Conservation (phyloP, 2,888 invertebrate species). For the Proisotoma minuta region DNA sequence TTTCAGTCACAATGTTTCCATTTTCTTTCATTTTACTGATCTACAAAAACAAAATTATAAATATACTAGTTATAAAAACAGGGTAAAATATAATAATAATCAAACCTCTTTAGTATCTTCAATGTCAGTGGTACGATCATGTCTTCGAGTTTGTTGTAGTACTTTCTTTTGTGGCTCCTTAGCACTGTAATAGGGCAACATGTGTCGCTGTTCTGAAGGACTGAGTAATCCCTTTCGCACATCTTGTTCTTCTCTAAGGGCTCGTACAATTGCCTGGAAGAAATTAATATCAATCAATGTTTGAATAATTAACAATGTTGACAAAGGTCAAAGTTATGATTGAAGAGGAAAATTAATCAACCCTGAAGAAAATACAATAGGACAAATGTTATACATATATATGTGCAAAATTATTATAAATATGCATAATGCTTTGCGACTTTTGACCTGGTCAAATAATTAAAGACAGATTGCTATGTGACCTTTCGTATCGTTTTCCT, state of each 20-base stretch:
- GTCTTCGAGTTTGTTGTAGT: constrained; percentile 69
- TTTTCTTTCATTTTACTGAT: constrained; percentile 71
- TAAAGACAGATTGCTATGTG: no score
- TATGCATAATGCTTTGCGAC: no score
- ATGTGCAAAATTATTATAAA: no score
- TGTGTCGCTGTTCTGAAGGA: constrained; percentile 35
- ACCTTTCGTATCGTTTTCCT: no score
- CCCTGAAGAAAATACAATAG: no score
- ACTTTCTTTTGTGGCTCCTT: constrained; percentile 50
- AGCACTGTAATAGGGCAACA: constrained; percentile 38
- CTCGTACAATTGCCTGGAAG: constrained; percentile 40
- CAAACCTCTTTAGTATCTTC: constrained; percentile 64
- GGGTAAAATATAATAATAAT: neutral
- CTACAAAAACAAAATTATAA: constrained; percentile 49
- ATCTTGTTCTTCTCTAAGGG: constrained; percentile 55
- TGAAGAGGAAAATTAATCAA: no score
- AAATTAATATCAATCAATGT: no score
- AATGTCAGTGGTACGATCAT: constrained; percentile 72
- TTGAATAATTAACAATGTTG: no score
- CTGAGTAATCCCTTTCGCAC: constrained; percentile 59
- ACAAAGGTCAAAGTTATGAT: no score
- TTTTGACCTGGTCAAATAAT: no score
- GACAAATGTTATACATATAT: no score
- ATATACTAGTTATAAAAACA: neutral
- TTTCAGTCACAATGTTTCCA: constrained; percentile 79